Evolutionary conservation across 1,140 invertebrate genomes (phyloP), one percentile per base, ranked within the genome.

Genomic region (Drosophila novamexicana): DNA sequence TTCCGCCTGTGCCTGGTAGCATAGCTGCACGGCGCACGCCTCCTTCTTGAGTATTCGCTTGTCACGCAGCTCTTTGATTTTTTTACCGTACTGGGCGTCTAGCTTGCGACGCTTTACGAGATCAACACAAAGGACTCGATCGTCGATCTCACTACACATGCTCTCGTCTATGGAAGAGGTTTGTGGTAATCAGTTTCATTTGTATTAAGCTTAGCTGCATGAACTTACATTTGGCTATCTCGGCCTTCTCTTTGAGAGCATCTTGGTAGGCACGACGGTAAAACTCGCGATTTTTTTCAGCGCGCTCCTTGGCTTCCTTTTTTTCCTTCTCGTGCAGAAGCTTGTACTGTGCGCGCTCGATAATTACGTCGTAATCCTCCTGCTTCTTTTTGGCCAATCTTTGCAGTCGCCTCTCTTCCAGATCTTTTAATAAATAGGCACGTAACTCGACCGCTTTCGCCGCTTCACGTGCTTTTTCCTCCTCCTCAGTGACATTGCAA

Each of bases 311-410:
- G 0, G 68, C 61, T 0, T 40, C 64, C 16, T 52, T 37, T 16
- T 77, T 39, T 29, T 89, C 83, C 32, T 69, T 40, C 1, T 80
- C 77, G 14, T 77, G 56, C 16, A 89, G 59, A 14, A 74, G 80
- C 54, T 89, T 56, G 36, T 74, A 83, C 16, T 88, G 77, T 7
- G 68, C 84, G 0, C 80, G 74, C 0, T 88, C 77, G 7, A 83
- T 54, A 14, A 65, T 61, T 8, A 56, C 76, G 8, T 72, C 69
- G 9, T 1, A 42, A 6, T 44, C 5, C 16, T 72, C 22, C 12
- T 65, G 42, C 10, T 72, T 29, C 36, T 34, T 50, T 1, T 65
- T 42, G 8, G 18, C 44, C 22, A 37, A 6, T 9, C 32, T 58
- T 1, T 32, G 44, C 18, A 36, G 12, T 0, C 69, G 37, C 12